Conservation (phyloP, 1,140 invertebrate genomes). For the Manduca sexta region DNA sequence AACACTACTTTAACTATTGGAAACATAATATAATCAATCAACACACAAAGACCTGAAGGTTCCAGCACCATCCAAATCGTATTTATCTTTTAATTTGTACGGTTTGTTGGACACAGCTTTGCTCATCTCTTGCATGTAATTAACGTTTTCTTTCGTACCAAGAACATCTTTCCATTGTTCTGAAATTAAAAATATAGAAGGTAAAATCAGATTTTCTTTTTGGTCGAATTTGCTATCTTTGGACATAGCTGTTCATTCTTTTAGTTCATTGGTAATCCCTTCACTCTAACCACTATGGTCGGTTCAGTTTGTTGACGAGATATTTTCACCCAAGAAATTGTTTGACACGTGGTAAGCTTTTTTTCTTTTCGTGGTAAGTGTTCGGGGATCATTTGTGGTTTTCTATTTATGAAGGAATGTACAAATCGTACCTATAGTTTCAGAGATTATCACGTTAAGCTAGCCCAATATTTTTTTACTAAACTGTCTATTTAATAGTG, state of each 20-base stretch:
- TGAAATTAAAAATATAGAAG: too few species aligned
- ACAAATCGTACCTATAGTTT: too few species aligned
- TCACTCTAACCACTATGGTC: too few species aligned
- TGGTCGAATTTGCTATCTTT: too few species aligned
- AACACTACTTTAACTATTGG: background rate
- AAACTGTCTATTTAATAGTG: too few species aligned
- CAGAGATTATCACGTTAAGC: too few species aligned
- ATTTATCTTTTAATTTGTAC: background rate
- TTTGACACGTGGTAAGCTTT: background rate
- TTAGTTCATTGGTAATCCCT: too few species aligned
- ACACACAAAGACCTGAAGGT: conserved; percentile 16
- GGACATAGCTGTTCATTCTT: too few species aligned
- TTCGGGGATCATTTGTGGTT: background rate
- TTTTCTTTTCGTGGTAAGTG: background rate
- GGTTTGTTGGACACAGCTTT: conserved; percentile 9
- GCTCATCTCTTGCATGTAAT: conserved; percentile 13
- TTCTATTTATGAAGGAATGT: too few species aligned
- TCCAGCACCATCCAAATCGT: conserved; percentile 16
- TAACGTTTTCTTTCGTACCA: conserved; percentile 19
- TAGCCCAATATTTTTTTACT: too few species aligned
- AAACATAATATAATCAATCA: conserved; percentile 11
- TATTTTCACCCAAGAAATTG: background rate
- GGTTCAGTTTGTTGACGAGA: background rate
- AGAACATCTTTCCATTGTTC: conserved; percentile 19
- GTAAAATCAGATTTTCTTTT: too few species aligned